Conservation (phyloP, 1,140 invertebrate species). For the Zophobas morio region DNA sequence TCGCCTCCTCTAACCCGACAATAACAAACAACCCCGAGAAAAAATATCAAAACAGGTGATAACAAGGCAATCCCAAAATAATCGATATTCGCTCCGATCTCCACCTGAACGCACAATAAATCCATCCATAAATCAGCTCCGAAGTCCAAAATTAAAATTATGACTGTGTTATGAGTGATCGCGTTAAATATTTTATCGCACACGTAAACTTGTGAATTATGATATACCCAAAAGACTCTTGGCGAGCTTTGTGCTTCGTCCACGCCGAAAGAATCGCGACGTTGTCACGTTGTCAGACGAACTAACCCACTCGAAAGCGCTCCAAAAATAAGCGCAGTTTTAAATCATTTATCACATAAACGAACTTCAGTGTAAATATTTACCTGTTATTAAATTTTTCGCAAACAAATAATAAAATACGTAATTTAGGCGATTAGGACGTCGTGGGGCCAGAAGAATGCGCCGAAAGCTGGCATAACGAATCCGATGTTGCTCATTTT, state of each 20-base stretch:
- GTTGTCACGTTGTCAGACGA: background rate
- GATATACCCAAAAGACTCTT: background rate
- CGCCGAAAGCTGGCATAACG: background rate
- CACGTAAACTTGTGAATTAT: background rate
- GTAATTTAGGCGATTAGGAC: background rate
- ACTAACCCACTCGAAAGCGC: background rate
- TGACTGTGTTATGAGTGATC: background rate
- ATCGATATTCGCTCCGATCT: background rate
- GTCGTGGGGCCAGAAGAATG: background rate
- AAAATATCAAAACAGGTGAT: background rate
- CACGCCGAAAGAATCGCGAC: background rate
- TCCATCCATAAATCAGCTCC: background rate
- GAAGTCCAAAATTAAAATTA: background rate
- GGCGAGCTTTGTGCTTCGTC: background rate
- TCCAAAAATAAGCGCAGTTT: background rate
- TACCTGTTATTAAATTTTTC: background rate
- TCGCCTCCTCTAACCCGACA: too few species aligned
- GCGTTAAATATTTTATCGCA: background rate
- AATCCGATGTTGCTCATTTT: background rate
- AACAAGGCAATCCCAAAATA: background rate
- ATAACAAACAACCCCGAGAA: background rate
- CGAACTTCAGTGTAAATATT: background rate
- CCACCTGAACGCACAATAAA: background rate
- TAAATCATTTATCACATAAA: background rate
- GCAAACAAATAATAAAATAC: background rate